Base-by-base conservation (phyloP, 2,797 vertebrate species). In the Xenopus petersii region DNA sequence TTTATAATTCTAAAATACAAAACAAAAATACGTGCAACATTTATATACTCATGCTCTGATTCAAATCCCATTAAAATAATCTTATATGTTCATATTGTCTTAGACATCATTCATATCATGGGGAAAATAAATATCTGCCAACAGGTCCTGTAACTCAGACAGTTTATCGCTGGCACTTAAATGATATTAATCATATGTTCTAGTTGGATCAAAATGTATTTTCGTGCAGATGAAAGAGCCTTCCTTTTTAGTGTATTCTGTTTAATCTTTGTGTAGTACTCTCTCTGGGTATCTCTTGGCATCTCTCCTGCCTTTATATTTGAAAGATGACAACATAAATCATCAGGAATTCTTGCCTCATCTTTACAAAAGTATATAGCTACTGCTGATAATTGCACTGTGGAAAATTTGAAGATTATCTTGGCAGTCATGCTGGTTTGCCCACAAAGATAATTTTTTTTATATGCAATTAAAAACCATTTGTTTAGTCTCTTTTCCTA, bases 241-340 rank as follows among this genome's bases (percentile, higher is more conserved):
- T 59, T 42, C 62, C 51, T 68, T 74, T 62, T 49, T 70, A 55
- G 42, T 58, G 64, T 75, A 64, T 70, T 75, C 74, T 70, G 67
- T 70, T 60, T 75, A 49, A 65, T 65, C 51, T 64, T 13, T 26
- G 61, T 70, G 21, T 17, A 51, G 51, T 21, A 49, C 24, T 42
- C 74, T 75, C 67, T 59, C 16, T 65, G 51, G 21, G 67, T 24
- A 59, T 64, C 16, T 60, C 12, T 65, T 75, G 51, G 49, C 54
- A 75, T 49, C 49, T 75, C 30, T 70, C 16, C 12, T 30, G 15
- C 47, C 49, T 70, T 65, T 67, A 46, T 67, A 47, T 47, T 67
- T 67, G 17, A 26, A 48, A 67, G 48, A 64, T 75, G 62, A 62
- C 46, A 30, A 48, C 26, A 75, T 70, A 49, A 65, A 65, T 75